Percentiles rank a stretch among this genome's conserved stretches.
These are phyloP conservation scores for Thera britannica DNA, from an alignment of 2,888 invertebrate species.

Conservation along the genomic window DNA sequence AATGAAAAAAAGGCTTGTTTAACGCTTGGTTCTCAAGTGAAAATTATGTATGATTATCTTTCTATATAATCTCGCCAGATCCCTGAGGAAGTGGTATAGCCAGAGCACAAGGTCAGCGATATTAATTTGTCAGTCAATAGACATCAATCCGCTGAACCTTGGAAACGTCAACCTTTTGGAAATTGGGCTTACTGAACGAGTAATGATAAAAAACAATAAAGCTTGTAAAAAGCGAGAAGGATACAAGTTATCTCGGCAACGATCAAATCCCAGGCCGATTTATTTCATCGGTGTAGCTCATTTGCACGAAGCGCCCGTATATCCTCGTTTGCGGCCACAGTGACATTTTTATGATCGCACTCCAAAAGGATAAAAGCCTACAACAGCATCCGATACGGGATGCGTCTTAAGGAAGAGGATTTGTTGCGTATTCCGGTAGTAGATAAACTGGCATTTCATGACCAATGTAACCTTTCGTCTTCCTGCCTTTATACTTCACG, in stretches of 20 bases:
- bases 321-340: constrained; percentile 77
- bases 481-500: too few relatives aligned
- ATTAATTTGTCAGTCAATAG: too few relatives aligned
- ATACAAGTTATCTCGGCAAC: constrained; percentile 70
- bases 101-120: too few relatives aligned
- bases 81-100: too few relatives aligned
- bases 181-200: neutral
- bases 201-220: constrained; percentile 3
- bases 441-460: neutral
- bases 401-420: constrained; percentile 20
- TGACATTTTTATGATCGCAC: constrained; percentile 81
- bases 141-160: too few relatives aligned
- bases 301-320: constrained; percentile 76
- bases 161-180: too few relatives aligned
- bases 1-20: neutral
- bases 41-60: too few relatives aligned
- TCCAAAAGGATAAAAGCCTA: constrained; percentile 66
- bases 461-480: too few relatives aligned
- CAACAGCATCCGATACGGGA: constrained; percentile 46
- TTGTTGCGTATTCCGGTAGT: constrained; percentile 22
- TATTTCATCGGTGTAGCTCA: constrained; percentile 70
- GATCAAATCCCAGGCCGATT: constrained; percentile 65
- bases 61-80: too few relatives aligned
- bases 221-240: constrained; percentile 46
- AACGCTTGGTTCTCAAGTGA: too few relatives aligned